Percentiles rank a stretch among this genome's conserved stretches.
Conservation (phyloP, 2,113 vertebrate species). For the Petroica traversi region DNA sequence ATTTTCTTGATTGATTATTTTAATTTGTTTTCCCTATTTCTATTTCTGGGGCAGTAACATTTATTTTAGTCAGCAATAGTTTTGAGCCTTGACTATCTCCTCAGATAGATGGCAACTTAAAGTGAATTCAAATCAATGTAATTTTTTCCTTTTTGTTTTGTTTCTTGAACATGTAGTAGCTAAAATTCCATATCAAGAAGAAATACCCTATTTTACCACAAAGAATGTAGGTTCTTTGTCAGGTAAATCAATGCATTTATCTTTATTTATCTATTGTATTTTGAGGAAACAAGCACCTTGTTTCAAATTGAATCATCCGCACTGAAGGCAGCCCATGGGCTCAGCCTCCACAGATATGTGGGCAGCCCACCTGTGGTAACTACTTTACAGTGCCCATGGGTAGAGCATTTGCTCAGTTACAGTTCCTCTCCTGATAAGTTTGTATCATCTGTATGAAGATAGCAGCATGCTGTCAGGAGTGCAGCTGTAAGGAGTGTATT, state of each 20-base stretch:
- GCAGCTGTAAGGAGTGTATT: background rate
- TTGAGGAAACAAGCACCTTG: background rate
- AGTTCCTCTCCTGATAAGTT: background rate
- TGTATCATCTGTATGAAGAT: background rate
- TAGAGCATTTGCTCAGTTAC: background rate
- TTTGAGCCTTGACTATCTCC: background rate
- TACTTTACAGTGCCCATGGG: background rate
- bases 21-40: background rate
- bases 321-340: background rate
- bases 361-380: background rate
- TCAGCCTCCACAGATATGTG: background rate
- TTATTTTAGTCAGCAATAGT: background rate
- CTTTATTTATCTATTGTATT: background rate
- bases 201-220: background rate
- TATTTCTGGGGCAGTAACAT: background rate
- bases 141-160: background rate
- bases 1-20: too few species aligned
- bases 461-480: fast-evolving
- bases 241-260: background rate
- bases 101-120: background rate
- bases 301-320: background rate
- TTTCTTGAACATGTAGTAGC: background rate
- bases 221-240: background rate
- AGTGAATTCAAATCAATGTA: background rate
- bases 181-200: background rate